A percentile compares a stretch with the other conserved stretches of the same genome.
Evolutionary conservation across 2,888 invertebrate genomes (phyloP).

Genomic region (Xylota segnis): DNA sequence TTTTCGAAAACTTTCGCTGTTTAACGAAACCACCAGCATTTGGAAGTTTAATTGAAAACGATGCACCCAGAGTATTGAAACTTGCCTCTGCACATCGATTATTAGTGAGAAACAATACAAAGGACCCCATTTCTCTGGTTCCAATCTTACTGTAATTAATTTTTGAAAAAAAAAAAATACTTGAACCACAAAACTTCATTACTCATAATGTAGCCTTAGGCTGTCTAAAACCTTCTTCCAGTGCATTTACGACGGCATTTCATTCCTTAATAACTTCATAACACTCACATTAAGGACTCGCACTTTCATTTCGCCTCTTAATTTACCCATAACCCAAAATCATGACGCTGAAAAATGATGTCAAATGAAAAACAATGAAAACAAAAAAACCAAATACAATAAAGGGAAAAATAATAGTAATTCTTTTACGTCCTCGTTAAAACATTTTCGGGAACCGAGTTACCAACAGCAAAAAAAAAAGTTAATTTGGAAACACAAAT

Average conservation of each 20-base stretch:
- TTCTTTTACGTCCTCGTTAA: conserved; percentile 65
- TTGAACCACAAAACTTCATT: not conserved
- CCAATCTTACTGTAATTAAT: not conserved
- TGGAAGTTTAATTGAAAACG: conserved; percentile 62
- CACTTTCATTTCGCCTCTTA: conserved; percentile 18
- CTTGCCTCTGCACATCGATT: conserved; percentile 11
- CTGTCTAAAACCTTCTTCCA: not conserved
- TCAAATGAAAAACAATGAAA: conserved; percentile 30
- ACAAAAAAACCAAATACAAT: conserved; percentile 35
- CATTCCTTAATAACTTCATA: conserved; percentile 35
- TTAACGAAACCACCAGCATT: conserved; percentile 60
- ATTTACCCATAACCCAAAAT: conserved; percentile 41
- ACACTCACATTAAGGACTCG: conserved; percentile 5
- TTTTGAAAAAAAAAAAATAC: not conserved
- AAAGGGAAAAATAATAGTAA: conserved; percentile 67
- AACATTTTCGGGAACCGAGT: conserved; percentile 47
- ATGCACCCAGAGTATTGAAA: conserved; percentile 28
- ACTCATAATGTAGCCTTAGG: not conserved
- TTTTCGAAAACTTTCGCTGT: conserved; percentile 63
- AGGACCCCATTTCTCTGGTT: too few species aligned
- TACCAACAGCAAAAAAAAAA: conserved; percentile 23
- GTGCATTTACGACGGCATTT: not conserved
- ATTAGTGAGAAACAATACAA: conserved; percentile 3
- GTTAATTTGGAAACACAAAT: conserved; percentile 65
- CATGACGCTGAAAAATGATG: conserved; percentile 32